Evolutionary conservation across 2,113 vertebrate genomes (phyloP).

Genomic region (Paracanthobrama guichenoti): DNA sequence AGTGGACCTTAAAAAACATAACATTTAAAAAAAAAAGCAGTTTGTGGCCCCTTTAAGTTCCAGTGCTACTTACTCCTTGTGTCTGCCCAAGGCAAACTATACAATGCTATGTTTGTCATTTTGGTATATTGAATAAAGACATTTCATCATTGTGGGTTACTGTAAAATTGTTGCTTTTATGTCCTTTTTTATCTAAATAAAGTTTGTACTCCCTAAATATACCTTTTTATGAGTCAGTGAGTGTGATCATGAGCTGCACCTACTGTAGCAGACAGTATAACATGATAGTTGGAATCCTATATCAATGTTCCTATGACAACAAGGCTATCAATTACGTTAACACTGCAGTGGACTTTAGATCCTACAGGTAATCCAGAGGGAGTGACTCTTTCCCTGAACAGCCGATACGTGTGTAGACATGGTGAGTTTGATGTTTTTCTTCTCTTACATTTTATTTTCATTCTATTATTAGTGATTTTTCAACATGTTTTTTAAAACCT

Average conservation of each 20-base stretch:
- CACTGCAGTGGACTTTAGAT: constrained; percentile 57
- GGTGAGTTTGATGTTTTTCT: constrained; percentile 36
- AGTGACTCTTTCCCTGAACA: constrained; percentile 20
- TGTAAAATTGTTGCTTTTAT: background rate
- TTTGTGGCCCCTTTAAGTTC: no score
- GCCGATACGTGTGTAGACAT: constrained; percentile 35
- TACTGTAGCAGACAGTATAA: constrained; percentile 27
- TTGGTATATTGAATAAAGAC: background rate
- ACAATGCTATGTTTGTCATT: background rate
- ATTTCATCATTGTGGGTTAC: background rate
- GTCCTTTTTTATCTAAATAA: constrained; percentile 13
- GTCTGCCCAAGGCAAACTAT: background rate
- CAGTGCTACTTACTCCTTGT: no score
- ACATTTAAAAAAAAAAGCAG: no score
- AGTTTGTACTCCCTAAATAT: background rate
- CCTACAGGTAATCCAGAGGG: constrained; percentile 26
- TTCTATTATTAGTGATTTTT: background rate
- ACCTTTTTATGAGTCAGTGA: background rate
- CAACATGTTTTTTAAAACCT: background rate
- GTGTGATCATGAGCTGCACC: constrained; percentile 18
- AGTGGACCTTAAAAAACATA: no score
- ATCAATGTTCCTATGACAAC: constrained; percentile 53
- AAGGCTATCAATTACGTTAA: constrained; percentile 56
- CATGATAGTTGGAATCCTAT: constrained; percentile 47
- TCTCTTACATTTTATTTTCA: background rate